These are phyloP conservation scores for Laspeyria flexula DNA, from an alignment of 2,888 invertebrate genomes.

Conservation along the genomic window DNA sequence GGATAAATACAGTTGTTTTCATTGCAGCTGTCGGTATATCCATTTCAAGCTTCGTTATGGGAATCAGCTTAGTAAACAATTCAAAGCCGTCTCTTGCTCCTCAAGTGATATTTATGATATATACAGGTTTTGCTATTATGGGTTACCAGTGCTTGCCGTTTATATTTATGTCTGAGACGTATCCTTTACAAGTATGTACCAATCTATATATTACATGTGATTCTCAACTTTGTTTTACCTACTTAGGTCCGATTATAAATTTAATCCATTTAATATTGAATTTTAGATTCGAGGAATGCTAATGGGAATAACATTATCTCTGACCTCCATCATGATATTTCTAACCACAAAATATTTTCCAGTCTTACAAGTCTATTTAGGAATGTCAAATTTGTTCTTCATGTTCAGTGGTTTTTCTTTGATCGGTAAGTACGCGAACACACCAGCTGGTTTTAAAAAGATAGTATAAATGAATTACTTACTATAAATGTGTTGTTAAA, in stretches of 20 bases:
- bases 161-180: conserved; percentile 64
- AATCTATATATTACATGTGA: no score
- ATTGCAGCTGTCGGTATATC: conserved; percentile 64
- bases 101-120: conserved; percentile 49
- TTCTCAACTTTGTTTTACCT: no score
- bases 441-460: no score
- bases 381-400: conserved; percentile 45
- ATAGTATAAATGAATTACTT: no score
- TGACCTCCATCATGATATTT: conserved; percentile 54
- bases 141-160: conserved; percentile 65
- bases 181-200: conserved; percentile 66
- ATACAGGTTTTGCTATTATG: conserved; percentile 54
- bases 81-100: conserved; percentile 44
- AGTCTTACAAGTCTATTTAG: conserved; percentile 40
- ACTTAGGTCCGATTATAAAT: no score
- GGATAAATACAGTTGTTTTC: no score
- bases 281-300: conserved; percentile 86
- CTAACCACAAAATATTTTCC: conserved; percentile 49
- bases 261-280: no score
- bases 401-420: conserved; percentile 53
- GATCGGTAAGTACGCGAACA: conserved; percentile 51
- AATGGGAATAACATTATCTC: conserved; percentile 84
- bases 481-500: no score
- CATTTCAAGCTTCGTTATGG: conserved; percentile 42
- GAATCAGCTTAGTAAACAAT: conserved; percentile 28